Evolutionary conservation across 2,113 vertebrate genomes (phyloP), one percentile per base, ranked within the genome.

Genomic region (Hemiprocne comata): DNA sequence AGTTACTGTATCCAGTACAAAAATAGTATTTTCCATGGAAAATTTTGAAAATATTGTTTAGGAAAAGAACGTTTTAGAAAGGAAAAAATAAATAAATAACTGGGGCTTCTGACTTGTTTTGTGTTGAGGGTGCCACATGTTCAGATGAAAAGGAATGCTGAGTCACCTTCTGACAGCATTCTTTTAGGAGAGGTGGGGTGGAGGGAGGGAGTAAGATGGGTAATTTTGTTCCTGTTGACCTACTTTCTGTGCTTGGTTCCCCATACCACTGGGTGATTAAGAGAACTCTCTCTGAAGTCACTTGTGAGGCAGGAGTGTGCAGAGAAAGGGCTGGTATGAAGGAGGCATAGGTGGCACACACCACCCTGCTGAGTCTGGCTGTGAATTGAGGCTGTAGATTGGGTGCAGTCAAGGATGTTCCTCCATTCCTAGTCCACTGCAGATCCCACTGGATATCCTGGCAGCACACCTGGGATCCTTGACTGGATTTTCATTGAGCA

Each of bases 281-380:
- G 26, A 50, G 44, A 72, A 3, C 1, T 6, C 25, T 28, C 9
- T 8, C 44, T 1, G 0, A 54, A 65, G 58, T 25, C 51, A 4
- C 7, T 20, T 11, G 23, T 31, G 1, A 34, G 40, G 34, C 0
- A 0, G 34, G 34, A 33, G 6, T 0, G 2, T 57, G n/a, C 8
- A 10, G 34, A 60, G 65, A n/a, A 74, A 34, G n/a, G 48, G 14
- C 18, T 34, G 55, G 6, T 48, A 15, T 34, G 40, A 67, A 54
- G 50, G 40, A 60, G 61, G 3, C 0, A 0, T 4, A 7, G 87
- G 50, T 75, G 34, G n/a, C 83, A 44, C 26, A 44, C 13, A 29
- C 40, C 6, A 26, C 17, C n/a, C n/a, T 66, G 7, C n/a, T 61
- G 54, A 17, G 24, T 54, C 29, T 4, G 0, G 26, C 70, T 94